These are phyloP conservation scores for Catocala sponsa DNA, from an alignment of 2,888 invertebrate genomes.

Conservation along the genomic window DNA sequence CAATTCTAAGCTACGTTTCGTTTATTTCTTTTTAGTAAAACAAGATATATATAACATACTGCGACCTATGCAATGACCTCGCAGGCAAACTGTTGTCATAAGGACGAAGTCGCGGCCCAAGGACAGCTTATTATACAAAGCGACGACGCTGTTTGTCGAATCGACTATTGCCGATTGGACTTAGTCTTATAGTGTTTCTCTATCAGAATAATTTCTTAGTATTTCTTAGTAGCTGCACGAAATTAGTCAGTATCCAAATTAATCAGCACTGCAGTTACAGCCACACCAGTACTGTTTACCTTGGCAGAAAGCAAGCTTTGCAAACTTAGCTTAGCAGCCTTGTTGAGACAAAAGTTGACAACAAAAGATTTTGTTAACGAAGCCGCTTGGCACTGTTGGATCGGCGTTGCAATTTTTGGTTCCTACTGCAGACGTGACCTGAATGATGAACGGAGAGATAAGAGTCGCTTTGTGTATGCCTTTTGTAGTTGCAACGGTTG, in stretches of 20 bases:
- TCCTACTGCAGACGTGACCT: slow-evolving; percentile 37
- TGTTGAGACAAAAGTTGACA: slow-evolving; percentile 35
- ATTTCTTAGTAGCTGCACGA: too few species aligned
- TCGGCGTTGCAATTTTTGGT: slow-evolving; percentile 58
- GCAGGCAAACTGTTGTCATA: too few species aligned
- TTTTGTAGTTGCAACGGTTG: slow-evolving; percentile 15
- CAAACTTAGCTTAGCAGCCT: not conserved
- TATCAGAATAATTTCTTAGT: too few species aligned
- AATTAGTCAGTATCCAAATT: not conserved
- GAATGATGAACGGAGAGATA: slow-evolving; percentile 22
- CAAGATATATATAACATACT: too few species aligned
- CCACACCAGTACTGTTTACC: slow-evolving; percentile 29
- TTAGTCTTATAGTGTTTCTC: too few species aligned
- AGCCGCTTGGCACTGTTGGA: slow-evolving; percentile 67
- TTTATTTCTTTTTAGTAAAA: too few species aligned
- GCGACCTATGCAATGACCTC: too few species aligned
- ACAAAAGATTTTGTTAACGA: slow-evolving; percentile 67
- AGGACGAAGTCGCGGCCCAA: too few species aligned
- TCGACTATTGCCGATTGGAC: too few species aligned
- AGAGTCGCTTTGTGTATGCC: slow-evolving; percentile 1
- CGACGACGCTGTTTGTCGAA: too few species aligned
- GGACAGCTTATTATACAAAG: too few species aligned
- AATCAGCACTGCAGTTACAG: not conserved
- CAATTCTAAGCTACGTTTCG: too few species aligned
- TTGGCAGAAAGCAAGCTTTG: slow-evolving; percentile 38